phyloP scores from a whole-genome alignment of 2,888 invertebrate genomes.

The Euzophera pinguis region DNA sequence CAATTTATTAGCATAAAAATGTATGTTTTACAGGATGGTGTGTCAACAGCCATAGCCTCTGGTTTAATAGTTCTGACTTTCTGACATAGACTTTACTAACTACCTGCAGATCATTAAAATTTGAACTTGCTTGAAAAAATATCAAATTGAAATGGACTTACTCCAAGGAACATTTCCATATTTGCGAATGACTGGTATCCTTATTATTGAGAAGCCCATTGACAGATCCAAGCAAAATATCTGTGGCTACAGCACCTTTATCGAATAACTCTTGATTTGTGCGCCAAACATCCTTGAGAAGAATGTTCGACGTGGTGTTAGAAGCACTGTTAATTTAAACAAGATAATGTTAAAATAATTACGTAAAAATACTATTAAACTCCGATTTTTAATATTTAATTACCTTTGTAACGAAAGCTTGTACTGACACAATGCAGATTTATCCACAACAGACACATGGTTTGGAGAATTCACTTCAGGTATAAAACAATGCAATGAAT shows the following conservation, averaged over 20 bases:
- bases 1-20: too few species aligned
- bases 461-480: slow-evolving; percentile 31
- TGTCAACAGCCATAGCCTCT: too few species aligned
- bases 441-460: slow-evolving; percentile 32
- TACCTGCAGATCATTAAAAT: background rate
- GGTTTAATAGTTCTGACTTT: too few species aligned
- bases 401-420: slow-evolving; percentile 41
- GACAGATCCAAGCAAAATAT: slow-evolving; percentile 36
- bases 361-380: background rate
- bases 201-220: slow-evolving; percentile 33
- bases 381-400: background rate
- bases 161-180: slow-evolving; percentile 53
- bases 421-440: slow-evolving; percentile 36
- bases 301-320: slow-evolving; percentile 43
- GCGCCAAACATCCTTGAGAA: slow-evolving; percentile 46
- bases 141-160: slow-evolving; percentile 22
- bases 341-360: background rate
- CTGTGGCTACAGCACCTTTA: slow-evolving; percentile 24
- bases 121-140: background rate
- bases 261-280: slow-evolving; percentile 33
- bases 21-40: too few species aligned
- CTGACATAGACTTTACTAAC: too few species aligned
- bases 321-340: slow-evolving; percentile 40
- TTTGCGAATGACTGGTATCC: slow-evolving; percentile 33
- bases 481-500: slow-evolving; percentile 20